These are phyloP conservation scores for Dasypogon diadema DNA, from an alignment of 2,888 invertebrate species.

Conservation along the genomic window DNA sequence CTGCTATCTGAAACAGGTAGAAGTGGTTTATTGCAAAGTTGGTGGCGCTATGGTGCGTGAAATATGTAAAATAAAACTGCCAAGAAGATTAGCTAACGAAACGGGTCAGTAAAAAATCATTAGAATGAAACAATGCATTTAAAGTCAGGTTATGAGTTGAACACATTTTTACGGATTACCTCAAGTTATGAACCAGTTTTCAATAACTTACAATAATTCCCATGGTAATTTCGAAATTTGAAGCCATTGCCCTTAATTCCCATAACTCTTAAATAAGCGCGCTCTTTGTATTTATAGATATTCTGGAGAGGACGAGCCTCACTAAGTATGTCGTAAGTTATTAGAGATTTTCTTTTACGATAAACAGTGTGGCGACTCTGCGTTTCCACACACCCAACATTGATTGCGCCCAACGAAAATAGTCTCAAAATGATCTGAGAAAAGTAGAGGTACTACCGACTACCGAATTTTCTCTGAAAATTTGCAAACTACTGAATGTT, in stretches of 20 bases:
- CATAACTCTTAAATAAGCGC: slow-evolving; percentile 9
- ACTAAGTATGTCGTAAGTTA: slow-evolving; percentile 6
- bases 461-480: slow-evolving; percentile 41
- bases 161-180: too few species aligned
- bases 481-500: slow-evolving; percentile 9
- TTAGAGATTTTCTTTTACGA: not conserved
- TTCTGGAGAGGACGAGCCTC: slow-evolving; percentile 2
- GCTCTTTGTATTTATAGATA: slow-evolving; percentile 27
- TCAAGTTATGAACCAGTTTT: too few species aligned
- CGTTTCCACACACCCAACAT: slow-evolving; percentile 12
- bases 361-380: slow-evolving; percentile 24
- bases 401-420: slow-evolving; percentile 33
- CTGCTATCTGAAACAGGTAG: not conserved
- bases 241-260: slow-evolving; percentile 35
- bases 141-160: not conserved
- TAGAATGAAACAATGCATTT: not conserved
- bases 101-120: too few species aligned
- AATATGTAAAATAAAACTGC: not conserved
- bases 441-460: slow-evolving; percentile 3
- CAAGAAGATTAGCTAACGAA: too few species aligned
- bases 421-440: slow-evolving; percentile 3
- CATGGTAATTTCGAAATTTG: not conserved
- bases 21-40: not conserved
- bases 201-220: too few species aligned
- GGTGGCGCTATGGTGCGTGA: not conserved